phyloP scores from a whole-genome alignment of 2,797 vertebrate species.

The Amblyopsis hoosieri region DNA sequence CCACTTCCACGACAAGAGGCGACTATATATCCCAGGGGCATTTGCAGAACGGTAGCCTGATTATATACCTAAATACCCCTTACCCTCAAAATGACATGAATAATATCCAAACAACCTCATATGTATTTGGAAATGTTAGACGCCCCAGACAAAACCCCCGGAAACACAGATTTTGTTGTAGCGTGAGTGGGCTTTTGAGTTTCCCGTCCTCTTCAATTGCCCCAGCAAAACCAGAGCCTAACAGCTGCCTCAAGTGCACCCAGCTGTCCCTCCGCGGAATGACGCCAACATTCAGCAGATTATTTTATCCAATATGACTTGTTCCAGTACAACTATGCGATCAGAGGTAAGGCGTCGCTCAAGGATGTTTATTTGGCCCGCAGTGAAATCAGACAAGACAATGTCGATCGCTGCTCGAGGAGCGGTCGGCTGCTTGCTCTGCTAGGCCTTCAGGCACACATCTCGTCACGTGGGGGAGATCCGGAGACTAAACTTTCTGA shows the following conservation, averaged over 20 bases:
- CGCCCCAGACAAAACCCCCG: slow-evolving; percentile 26
- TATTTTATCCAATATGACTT: no score
- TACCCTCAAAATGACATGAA: slow-evolving; percentile 16
- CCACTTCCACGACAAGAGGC: no score
- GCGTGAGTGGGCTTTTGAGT: slow-evolving; percentile 44
- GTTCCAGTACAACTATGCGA: no score
- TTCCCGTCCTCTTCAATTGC: slow-evolving; percentile 12
- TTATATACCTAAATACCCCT: slow-evolving; percentile 23
- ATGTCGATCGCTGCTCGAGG: slow-evolving; percentile 26
- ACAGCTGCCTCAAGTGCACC: slow-evolving; percentile 33
- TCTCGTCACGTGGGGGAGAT: no score
- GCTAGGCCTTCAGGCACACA: not conserved
- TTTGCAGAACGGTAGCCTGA: slow-evolving; percentile 16
- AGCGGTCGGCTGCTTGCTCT: slow-evolving; percentile 15
- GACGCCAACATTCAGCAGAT: slow-evolving; percentile 1
- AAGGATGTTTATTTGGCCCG: slow-evolving; percentile 4
- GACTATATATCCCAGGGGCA: no score
- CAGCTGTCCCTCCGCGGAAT: slow-evolving; percentile 8
- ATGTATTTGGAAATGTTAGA: slow-evolving; percentile 27
- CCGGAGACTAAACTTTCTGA: no score
- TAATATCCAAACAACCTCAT: slow-evolving; percentile 20
- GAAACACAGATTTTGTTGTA: slow-evolving; percentile 41
- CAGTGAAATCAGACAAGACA: not conserved
- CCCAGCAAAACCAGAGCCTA: slow-evolving; percentile 15
- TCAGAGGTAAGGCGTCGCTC: no score